These are phyloP conservation scores for Nebria ingens DNA, from an alignment of 1,140 invertebrate species.

Conservation along the genomic window DNA sequence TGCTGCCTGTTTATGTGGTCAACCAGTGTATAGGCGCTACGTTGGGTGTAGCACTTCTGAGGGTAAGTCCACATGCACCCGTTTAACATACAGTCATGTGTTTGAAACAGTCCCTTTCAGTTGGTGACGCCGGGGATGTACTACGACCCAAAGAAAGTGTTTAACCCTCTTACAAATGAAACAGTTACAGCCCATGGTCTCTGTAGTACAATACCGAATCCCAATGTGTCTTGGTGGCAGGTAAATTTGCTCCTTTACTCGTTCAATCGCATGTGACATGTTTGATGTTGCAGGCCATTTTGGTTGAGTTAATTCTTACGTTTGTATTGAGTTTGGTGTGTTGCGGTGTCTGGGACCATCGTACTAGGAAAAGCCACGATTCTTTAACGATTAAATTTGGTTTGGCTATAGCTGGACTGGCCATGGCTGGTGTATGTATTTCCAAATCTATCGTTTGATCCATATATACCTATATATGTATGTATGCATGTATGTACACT, in stretches of 20 bases:
- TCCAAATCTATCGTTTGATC: too few relatives aligned
- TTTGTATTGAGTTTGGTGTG: conserved; percentile 48
- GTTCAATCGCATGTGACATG: neutral
- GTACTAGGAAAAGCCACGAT: conserved; percentile 45
- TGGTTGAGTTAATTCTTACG: conserved; percentile 49
- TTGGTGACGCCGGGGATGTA: conserved; percentile 37
- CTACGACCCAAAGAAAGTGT: conserved; percentile 16
- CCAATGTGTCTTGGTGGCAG: conserved; percentile 30
- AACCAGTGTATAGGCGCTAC: conserved; percentile 60
- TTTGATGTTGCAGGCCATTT: conserved; percentile 35
- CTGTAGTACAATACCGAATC: conserved; percentile 48
- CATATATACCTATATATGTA: conserved; percentile 1
- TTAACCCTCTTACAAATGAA: conserved; percentile 18
- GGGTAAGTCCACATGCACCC: too few relatives aligned
- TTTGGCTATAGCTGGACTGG: conserved; percentile 47
- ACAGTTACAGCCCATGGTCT: conserved; percentile 29
- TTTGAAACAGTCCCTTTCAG: too few relatives aligned
- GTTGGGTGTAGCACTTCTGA: conserved; percentile 52
- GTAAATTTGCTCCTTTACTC: conserved; percentile 20
- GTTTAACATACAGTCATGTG: too few relatives aligned
- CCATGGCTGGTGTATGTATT: conserved; percentile 42
- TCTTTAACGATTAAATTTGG: conserved; percentile 51
- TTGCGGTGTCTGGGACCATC: conserved; percentile 51
- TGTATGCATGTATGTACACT: neutral
- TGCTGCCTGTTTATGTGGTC: conserved; percentile 57